Base-by-base conservation (phyloP, 2,113 vertebrate species). In the Carlito syrichta region DNA sequence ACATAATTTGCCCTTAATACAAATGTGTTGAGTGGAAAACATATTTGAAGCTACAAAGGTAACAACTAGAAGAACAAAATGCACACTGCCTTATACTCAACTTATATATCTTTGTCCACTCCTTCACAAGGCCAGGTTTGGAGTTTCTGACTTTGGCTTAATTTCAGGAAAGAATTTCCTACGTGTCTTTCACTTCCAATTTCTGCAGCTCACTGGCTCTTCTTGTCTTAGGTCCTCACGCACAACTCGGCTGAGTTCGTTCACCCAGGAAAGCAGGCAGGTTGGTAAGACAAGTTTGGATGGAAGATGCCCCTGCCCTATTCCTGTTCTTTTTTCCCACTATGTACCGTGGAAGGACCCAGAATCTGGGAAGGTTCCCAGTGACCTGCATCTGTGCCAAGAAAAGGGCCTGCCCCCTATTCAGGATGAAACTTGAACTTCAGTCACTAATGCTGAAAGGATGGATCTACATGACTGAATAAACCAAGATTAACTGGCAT, bases 1-100 rank as follows among this genome's bases (percentile, higher is more conserved):
- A 82, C 8, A 50, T 91, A 60, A 91, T 85, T 74, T 86, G 27
- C n/a, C 19, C 60, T 90, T 94, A 43, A 56, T 68, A 63, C 69
- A 50, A 43, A 91, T 88, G 43, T 89, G 20, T 38, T 89, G 48
- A 32, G 23, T 58, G 56, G 83, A 66, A 4, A 12, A 71, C 4
- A 73, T 27, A 54, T 35, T 91, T 20, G 58, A 63, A 48, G 8
- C 73, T 89, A 81, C 30, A 83, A 93, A 32, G 35, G 25, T 50
- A 69, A 71, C 16, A 50, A 32, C 52, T 69, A 71, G 48, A 62
- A 62, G 38, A 68, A 62, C 35, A 84, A 83, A 50, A 25, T 58
- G 38, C 4, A 35, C 27, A 2, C 27, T 60, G 52, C 58, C 10
- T 71, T 27, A n/a, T 73, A 43, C 43, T 76, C 48, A 23, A 58